Evolutionary conservation across 2,797 vertebrate species (phyloP).

Genomic region (Labeo calbasu): DNA sequence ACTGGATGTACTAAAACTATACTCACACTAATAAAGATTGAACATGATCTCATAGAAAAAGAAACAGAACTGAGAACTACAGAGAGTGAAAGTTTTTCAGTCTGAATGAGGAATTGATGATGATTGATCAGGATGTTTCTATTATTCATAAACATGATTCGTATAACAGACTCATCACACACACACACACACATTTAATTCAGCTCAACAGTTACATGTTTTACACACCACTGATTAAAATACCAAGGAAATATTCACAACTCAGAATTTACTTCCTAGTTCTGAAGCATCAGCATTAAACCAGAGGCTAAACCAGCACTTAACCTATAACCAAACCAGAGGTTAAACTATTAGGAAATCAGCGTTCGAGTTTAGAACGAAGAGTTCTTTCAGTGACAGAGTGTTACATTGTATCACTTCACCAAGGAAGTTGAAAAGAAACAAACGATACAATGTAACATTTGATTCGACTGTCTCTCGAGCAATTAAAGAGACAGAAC

Average conservation of each 20-base stretch:
- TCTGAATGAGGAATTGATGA: constrained; percentile 37
- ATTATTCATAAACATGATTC: constrained; percentile 6
- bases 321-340: background rate
- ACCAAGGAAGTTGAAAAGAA: background rate
- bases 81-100: background rate
- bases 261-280: constrained; percentile 28
- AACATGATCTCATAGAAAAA: constrained; percentile 8
- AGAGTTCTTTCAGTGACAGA: background rate
- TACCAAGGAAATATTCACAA: background rate
- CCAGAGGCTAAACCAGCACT: background rate
- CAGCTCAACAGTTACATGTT: background rate
- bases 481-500: background rate
- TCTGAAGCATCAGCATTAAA: background rate
- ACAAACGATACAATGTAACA: constrained; percentile 9
- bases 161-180: background rate
- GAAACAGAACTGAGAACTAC: constrained; percentile 25
- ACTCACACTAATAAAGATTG: background rate
- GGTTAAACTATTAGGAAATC: background rate
- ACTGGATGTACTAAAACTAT: background rate
- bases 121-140: background rate
- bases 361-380: background rate
- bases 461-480: background rate
- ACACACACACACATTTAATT: background rate
- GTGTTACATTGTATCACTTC: constrained; percentile 16
- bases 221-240: background rate